Evolutionary conservation across 2,888 invertebrate species (phyloP), one percentile per base, ranked within the genome.

Genomic region (Zele albiditarsus): DNA sequence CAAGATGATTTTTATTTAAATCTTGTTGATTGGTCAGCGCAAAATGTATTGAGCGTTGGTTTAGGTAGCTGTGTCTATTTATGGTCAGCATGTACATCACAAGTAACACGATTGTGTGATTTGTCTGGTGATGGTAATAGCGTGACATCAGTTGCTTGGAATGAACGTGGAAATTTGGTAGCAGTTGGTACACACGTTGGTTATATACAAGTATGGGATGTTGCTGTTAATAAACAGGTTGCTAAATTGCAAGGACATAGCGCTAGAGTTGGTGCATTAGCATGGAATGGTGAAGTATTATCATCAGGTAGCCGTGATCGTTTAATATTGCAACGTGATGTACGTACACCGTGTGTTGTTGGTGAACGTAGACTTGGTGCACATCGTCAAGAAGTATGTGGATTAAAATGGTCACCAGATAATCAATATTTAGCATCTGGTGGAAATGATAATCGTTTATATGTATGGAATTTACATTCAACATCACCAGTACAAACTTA

Each of bases 1-100:
- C 97, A 99, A 90, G 99, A 99, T 90, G 99, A 99, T 91, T 99
- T 99, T 91, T 88, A 88, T 65, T 91, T 99, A 82, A 99, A 99
- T 90, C 92, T 99, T 78, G 99, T 99, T 46, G 99, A 99, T 90
- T 99, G 99, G 99, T 98, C 98, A 5, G 97, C 98, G 70, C 98
- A 98, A 90, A 99, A 99, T 90, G 97, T 99, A 46, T 93, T 99
- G 77, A 98, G 98, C 88, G 99, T 99, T 3, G 99, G 99, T 0
- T 91, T 99, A 25, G 98, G 98, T 42, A 97, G 97, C 85, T 98
- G 98, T 89, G 99, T 99, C 0, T 99, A 99, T 89, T 91, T 99
- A 77, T 99, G 99, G 99, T 98, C 98, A 84, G 99, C 99, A 12
- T 98, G 97, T 88, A 99, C 98, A 78, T 98, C 98, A 89, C 98